Percentiles rank a stretch among this genome's conserved stretches.
phyloP scores from a whole-genome alignment of 2,797 vertebrate genomes.

The Sebastes wilsoni region DNA sequence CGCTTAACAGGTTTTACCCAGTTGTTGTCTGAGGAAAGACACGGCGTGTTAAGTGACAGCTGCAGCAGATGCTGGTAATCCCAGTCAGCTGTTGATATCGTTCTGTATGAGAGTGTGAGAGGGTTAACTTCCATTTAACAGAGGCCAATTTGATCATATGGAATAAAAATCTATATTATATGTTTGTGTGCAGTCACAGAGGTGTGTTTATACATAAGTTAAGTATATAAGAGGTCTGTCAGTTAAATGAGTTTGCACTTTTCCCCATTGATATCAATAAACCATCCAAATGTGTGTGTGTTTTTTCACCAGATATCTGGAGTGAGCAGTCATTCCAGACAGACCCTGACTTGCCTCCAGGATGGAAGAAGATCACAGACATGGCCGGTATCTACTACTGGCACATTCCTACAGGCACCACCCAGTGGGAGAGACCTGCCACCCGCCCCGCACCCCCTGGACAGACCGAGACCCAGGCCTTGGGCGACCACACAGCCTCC shows the following conservation, averaged over 20 bases:
- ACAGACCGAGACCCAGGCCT: slow-evolving; percentile 46
- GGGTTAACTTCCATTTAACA: neutral
- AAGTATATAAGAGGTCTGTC: neutral
- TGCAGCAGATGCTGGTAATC: slow-evolving; percentile 45
- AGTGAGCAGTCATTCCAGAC: slow-evolving; percentile 95
- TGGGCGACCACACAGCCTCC: slow-evolving; percentile 38
- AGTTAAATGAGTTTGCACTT: neutral
- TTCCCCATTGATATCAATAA: neutral
- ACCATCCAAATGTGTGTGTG: slow-evolving; percentile 4
- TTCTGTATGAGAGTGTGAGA: neutral
- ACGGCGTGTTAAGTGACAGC: slow-evolving; percentile 35
- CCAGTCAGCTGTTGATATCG: slow-evolving; percentile 38
- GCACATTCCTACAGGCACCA: slow-evolving; percentile 98
- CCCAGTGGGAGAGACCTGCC: slow-evolving; percentile 94
- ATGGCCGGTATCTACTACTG: slow-evolving; percentile 96
- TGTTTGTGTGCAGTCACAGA: neutral
- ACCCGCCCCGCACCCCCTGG: slow-evolving; percentile 74
- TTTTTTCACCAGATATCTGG: slow-evolving; percentile 88
- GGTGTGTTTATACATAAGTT: neutral
- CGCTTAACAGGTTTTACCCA: neutral
- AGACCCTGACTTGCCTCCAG: slow-evolving; percentile 94
- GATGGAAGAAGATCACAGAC: slow-evolving; percentile 97
- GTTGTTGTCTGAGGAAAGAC: slow-evolving; percentile 19
- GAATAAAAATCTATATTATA: neutral
- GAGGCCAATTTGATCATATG: neutral